phyloP scores from a whole-genome alignment of 2,888 invertebrate species.

The Euplexia lucipara region DNA sequence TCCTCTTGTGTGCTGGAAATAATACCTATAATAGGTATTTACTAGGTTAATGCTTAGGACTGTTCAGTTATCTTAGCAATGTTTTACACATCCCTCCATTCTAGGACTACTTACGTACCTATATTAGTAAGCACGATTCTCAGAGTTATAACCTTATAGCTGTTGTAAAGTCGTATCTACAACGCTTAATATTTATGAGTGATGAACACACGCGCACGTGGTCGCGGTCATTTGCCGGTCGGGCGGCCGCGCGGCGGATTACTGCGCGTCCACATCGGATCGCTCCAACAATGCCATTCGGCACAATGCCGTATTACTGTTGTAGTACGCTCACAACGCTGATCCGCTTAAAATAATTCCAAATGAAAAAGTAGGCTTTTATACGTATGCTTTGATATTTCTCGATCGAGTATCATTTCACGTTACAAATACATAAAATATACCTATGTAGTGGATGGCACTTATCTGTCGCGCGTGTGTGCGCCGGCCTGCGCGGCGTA shows the following conservation, averaged over 20 bases:
- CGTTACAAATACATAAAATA: conserved; percentile 1
- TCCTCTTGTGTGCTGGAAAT: not conserved
- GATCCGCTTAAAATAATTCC: conserved; percentile 49
- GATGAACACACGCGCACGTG: not conserved
- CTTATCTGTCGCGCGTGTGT: conserved; percentile 5
- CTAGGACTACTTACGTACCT: too few relatives aligned
- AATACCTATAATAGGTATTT: too few relatives aligned
- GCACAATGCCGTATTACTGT: conserved; percentile 41
- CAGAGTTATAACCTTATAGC: not conserved
- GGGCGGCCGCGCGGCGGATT: conserved; percentile 18
- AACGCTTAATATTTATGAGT: not conserved
- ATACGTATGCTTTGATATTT: conserved; percentile 32
- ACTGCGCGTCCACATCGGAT: conserved; percentile 14
- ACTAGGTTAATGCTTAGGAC: not conserved
- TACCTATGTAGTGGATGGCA: conserved; percentile 8
- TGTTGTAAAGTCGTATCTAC: not conserved
- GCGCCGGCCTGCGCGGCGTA: conserved; percentile 2
- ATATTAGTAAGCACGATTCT: not conserved
- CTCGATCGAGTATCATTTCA: conserved; percentile 25
- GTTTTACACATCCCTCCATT: not conserved
- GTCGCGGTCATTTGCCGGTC: conserved; percentile 26
- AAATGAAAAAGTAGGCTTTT: conserved; percentile 35
- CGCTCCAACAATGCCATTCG: conserved; percentile 40
- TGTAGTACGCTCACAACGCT: conserved; percentile 18
- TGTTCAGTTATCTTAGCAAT: not conserved